Percentiles rank a stretch among this genome's conserved stretches.
Conservation (phyloP, 2,888 invertebrate genomes). For the Tetragonula carbonaria region DNA sequence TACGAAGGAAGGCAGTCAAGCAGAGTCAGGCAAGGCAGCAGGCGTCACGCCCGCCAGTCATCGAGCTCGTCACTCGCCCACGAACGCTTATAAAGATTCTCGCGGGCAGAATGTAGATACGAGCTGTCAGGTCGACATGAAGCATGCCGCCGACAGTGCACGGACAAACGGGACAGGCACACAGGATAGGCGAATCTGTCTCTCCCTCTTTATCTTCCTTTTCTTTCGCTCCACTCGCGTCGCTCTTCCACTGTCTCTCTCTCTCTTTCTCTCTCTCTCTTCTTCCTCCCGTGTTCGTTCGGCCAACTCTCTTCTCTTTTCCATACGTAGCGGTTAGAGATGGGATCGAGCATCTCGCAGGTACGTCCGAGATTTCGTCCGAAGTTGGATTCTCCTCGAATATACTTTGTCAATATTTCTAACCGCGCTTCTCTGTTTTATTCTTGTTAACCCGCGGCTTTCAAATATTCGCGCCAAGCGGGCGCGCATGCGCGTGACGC, state of each 20-base stretch:
- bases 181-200: constrained; percentile 69
- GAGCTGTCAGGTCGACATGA: constrained; percentile 76
- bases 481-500: no score
- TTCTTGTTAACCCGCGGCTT: no score
- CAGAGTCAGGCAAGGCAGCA: constrained; percentile 70
- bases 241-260: constrained; percentile 12
- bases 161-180: constrained; percentile 69
- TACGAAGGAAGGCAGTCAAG: constrained; percentile 73
- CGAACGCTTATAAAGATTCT: constrained; percentile 78
- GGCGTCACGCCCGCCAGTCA: constrained; percentile 78
- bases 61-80: constrained; percentile 78
- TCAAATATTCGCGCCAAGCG: no score
- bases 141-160: constrained; percentile 74
- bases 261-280: constrained; percentile 2
- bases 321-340: no score
- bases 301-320: no score
- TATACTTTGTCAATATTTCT: no score
- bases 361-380: no score
- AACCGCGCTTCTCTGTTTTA: no score
- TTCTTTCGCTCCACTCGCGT: constrained; percentile 5
- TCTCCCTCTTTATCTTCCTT: constrained; percentile 45
- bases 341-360: no score
- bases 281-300: constrained; percentile 16
- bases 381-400: no score
- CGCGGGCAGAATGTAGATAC: constrained; percentile 76